Percentiles rank a stretch among this genome's conserved stretches.
These are phyloP conservation scores for Lasius fuliginosus DNA, from an alignment of 2,888 invertebrate genomes.

Conservation along the genomic window DNA sequence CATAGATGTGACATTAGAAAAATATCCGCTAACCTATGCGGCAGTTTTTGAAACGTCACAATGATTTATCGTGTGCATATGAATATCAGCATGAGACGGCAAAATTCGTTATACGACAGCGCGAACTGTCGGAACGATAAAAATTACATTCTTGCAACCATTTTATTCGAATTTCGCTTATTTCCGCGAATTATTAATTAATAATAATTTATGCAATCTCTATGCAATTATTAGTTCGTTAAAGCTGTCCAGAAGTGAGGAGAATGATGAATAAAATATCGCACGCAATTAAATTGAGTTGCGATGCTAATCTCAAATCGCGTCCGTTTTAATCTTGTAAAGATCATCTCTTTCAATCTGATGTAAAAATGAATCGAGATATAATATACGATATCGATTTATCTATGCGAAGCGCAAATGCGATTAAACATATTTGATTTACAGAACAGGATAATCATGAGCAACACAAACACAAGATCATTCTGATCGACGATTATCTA, in stretches of 20 bases:
- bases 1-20: neutral
- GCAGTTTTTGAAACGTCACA: conserved; percentile 17
- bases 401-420: neutral
- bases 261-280: conserved; percentile 10
- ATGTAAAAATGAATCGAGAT: conserved; percentile 23
- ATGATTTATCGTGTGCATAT: conserved; percentile 33
- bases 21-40: conserved; percentile 14
- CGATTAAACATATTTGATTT: conserved; percentile 23
- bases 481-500: neutral
- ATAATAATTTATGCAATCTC: neutral
- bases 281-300: conserved; percentile 30
- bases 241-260: neutral
- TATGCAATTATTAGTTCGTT: conserved; percentile 21
- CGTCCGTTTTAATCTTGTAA: conserved; percentile 2
- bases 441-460: neutral
- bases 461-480: neutral
- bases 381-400: conserved; percentile 43
- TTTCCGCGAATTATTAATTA: conserved; percentile 11
- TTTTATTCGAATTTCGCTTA: conserved; percentile 21
- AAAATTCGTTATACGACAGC: conserved; percentile 1
- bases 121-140: neutral
- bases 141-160: conserved; percentile 18
- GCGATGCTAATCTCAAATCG: conserved; percentile 46
- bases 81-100: conserved; percentile 21
- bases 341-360: conserved; percentile 1